These are phyloP conservation scores for Oxytorus armatus DNA, from an alignment of 2,888 invertebrate species.

Conservation along the genomic window DNA sequence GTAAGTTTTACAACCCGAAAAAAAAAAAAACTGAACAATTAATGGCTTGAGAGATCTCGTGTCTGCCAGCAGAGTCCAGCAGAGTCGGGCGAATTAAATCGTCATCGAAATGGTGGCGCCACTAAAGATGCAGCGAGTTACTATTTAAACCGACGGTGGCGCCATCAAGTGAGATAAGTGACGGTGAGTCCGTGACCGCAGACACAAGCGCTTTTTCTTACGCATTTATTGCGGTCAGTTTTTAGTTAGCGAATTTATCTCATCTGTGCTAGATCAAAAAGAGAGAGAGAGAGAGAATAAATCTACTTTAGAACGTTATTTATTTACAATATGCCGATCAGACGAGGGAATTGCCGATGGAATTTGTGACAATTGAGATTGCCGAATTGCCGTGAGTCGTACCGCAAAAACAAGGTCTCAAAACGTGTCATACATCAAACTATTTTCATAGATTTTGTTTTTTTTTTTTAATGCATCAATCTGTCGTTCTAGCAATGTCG, in stretches of 20 bases:
- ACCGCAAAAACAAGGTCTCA: conserved; percentile 38
- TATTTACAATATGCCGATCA: conserved; percentile 58
- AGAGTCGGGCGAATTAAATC: too few species aligned
- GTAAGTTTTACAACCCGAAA: conserved; percentile 5
- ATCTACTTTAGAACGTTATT: conserved; percentile 39
- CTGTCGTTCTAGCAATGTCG: neutral
- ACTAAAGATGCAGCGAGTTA: too few species aligned
- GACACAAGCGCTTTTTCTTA: conserved; percentile 12
- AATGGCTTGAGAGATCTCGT: conserved; percentile 3
- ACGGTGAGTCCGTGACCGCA: conserved; percentile 19
- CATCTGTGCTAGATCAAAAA: neutral
- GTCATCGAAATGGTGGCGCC: neutral
- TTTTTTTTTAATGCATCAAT: conserved; percentile 13
- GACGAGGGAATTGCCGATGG: conserved; percentile 42
- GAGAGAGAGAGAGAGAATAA: conserved; percentile 29
- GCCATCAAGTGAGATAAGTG: too few species aligned
- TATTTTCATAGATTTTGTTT: neutral
- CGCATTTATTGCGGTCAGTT: conserved; percentile 43
- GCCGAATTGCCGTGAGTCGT: conserved; percentile 58
- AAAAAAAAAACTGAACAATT: neutral
- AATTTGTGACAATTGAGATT: conserved; percentile 36
- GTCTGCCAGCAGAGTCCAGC: neutral
- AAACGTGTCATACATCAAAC: conserved; percentile 31
- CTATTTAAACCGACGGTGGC: conserved; percentile 11
- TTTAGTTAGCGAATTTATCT: conserved; percentile 30